Evolutionary conservation across 1,140 invertebrate species (phyloP).

Genomic region (Thaumatotibia leucotreta): DNA sequence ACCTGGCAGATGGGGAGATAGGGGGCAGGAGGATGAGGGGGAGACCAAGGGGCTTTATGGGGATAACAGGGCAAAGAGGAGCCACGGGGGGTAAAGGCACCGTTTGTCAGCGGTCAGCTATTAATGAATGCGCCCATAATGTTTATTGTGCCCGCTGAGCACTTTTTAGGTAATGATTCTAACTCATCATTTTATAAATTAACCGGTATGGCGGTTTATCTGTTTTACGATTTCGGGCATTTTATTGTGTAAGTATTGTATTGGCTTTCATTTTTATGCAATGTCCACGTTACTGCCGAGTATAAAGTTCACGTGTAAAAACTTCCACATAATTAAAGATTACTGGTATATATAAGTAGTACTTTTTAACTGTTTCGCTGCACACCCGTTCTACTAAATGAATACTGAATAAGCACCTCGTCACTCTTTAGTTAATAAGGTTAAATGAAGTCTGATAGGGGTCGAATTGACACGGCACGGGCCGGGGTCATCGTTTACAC

Average conservation of each 20-base stretch:
- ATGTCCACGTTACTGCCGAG: constrained; percentile 29
- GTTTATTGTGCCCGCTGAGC: constrained; percentile 66
- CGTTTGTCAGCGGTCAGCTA: constrained; percentile 69
- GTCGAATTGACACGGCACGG: background rate
- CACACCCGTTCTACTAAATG: background rate
- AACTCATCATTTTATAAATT: constrained; percentile 69
- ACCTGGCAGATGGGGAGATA: constrained; percentile 60
- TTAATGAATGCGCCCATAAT: constrained; percentile 70
- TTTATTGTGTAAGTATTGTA: background rate
- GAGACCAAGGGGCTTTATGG: constrained; percentile 43
- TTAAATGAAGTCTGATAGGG: constrained; percentile 2
- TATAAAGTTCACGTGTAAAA: constrained; percentile 48
- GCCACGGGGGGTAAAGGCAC: constrained; percentile 47
- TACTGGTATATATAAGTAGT: too few relatives aligned
- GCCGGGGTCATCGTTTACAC: constrained; percentile 49
- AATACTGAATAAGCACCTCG: background rate
- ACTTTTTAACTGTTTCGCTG: too few relatives aligned
- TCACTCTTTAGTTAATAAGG: constrained; percentile 1
- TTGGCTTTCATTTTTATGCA: constrained; percentile 13
- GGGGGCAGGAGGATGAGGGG: constrained; percentile 27
- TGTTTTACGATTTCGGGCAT: constrained; percentile 23
- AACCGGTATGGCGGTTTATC: constrained; percentile 41
- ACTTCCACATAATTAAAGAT: too few relatives aligned
- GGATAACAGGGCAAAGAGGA: constrained; percentile 49
- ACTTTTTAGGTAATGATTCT: constrained; percentile 54